These are phyloP conservation scores for Digitonthophagus gazella DNA, from an alignment of 2,888 invertebrate genomes.

Conservation along the genomic window DNA sequence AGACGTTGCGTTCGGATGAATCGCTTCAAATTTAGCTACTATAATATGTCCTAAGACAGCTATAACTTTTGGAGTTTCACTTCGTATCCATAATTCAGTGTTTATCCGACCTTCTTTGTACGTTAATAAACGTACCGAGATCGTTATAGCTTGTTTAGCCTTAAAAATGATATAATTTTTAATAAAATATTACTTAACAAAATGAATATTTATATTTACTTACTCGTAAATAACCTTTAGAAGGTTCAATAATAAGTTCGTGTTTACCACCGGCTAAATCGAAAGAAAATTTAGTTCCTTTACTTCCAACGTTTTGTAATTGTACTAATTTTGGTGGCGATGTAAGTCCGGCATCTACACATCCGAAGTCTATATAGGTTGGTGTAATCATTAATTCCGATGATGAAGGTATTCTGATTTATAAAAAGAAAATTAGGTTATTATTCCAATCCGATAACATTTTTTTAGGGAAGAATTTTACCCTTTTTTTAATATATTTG, in stretches of 20 bases:
- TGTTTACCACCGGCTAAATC: constrained; percentile 4
- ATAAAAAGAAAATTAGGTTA: not conserved
- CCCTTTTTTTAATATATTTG: too few relatives aligned
- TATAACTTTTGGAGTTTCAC: constrained; percentile 13
- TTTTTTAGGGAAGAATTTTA: too few relatives aligned
- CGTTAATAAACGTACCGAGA: not conserved
- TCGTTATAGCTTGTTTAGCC: not conserved
- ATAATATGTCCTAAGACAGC: constrained; percentile 16
- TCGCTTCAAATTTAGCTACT: constrained; percentile 16
- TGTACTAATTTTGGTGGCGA: not conserved
- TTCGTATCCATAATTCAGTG: constrained; percentile 17
- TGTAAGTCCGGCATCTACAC: constrained; percentile 7
- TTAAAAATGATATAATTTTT: too few relatives aligned
- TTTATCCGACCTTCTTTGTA: constrained; percentile 5
- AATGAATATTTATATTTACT: not conserved
- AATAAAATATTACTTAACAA: not conserved
- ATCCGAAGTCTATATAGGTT: constrained; percentile 21
- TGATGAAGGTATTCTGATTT: not conserved
- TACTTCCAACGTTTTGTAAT: constrained; percentile 20
- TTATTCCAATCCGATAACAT: too few relatives aligned
- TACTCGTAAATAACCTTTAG: constrained; percentile 22
- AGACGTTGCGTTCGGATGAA: constrained; percentile 5
- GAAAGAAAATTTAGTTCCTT: constrained; percentile 16
- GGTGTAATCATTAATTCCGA: constrained; percentile 13
- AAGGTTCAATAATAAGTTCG: constrained; percentile 17